Percentiles rank a stretch among this genome's conserved stretches.
Conservation (phyloP, 2,888 invertebrate species). For the Coelinius sp. region DNA sequence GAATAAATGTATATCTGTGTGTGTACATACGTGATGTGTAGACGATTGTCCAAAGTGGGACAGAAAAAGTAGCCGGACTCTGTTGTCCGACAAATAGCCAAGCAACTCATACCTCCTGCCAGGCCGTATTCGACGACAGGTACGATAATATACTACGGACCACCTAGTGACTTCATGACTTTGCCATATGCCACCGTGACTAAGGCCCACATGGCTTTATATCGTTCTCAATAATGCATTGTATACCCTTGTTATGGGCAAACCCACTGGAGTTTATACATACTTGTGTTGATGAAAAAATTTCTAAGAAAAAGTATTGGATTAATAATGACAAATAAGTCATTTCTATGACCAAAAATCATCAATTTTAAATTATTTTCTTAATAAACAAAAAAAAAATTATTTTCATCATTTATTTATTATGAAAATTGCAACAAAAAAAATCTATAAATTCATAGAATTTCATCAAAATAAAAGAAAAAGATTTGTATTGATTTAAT, state of each 20-base stretch:
- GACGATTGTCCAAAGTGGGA: conserved; percentile 50
- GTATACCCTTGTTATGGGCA: conserved; percentile 1
- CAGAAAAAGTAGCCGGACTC: conserved; percentile 46
- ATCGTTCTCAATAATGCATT: conserved; percentile 33
- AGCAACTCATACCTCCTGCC: conserved; percentile 50
- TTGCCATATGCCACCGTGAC: conserved; percentile 69
- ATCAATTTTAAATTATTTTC: no score
- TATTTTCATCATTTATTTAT: no score
- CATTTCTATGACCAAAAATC: no score
- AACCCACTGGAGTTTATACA: not conserved
- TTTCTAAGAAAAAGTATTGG: no score
- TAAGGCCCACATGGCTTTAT: conserved; percentile 67
- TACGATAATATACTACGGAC: conserved; percentile 68
- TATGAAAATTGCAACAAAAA: not conserved
- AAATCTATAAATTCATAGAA: no score
- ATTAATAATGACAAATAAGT: no score
- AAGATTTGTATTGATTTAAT: no score
- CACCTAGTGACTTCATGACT: conserved; percentile 70
- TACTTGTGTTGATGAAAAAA: not conserved
- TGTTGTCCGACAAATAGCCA: conserved; percentile 65
- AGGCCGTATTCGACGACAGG: conserved; percentile 65
- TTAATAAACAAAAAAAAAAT: no score
- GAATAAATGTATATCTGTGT: conserved; percentile 34
- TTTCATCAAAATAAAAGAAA: no score
- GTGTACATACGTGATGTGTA: conserved; percentile 52